Percentiles rank a stretch among this genome's conserved stretches.
phyloP scores from a whole-genome alignment of 2,113 vertebrate genomes.

The Dasyurus viverrinus region DNA sequence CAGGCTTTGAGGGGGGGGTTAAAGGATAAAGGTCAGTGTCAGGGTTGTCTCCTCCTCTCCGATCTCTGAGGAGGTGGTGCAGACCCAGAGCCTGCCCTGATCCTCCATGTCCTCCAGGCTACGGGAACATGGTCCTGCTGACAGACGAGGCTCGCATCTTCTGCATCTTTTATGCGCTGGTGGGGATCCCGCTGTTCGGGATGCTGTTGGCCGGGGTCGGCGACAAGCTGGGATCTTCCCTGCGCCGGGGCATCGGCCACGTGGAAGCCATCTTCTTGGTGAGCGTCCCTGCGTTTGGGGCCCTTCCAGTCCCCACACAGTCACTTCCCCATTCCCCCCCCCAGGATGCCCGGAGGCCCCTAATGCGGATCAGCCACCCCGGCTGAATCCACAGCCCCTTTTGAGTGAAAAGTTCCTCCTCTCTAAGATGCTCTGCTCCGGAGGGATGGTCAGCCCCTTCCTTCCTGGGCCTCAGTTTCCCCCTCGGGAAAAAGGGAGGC shows the following conservation, averaged over 20 bases:
- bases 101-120: slow-evolving; percentile 82
- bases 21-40: too few relatives aligned
- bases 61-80: not conserved
- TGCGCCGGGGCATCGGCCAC: slow-evolving; percentile 89
- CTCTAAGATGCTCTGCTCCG: not conserved
- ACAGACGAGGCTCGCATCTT: slow-evolving; percentile 89
- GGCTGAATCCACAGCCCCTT: not conserved
- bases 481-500: too few relatives aligned
- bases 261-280: slow-evolving; percentile 93
- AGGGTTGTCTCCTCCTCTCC: too few relatives aligned
- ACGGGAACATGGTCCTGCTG: slow-evolving; percentile 91
- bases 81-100: not conserved
- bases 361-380: not conserved
- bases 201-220: slow-evolving; percentile 93
- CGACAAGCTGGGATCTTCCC: slow-evolving; percentile 91
- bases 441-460: not conserved
- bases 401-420: not conserved
- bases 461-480: not conserved
- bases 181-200: slow-evolving; percentile 95
- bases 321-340: not conserved
- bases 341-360: too few relatives aligned
- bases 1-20: not conserved
- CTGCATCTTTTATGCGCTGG: slow-evolving; percentile 93
- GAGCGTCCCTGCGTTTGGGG: slow-evolving; percentile 68
- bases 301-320: not conserved